These are phyloP conservation scores for Penaeus indicus DNA, from an alignment of 1,140 invertebrate species.

Conservation along the genomic window DNA sequence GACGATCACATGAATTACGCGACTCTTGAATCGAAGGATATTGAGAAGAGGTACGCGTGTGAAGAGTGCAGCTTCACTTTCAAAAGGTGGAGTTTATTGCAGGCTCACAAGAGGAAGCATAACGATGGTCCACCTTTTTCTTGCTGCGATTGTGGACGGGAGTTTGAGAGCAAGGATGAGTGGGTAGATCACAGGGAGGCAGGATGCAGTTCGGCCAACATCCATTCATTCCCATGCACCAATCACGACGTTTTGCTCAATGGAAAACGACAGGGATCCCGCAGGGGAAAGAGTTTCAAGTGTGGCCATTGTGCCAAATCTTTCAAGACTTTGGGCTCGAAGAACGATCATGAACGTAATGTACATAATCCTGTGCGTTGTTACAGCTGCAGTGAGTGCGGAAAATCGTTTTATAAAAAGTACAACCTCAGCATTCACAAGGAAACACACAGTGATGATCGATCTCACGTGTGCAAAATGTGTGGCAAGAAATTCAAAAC, in stretches of 20 bases:
- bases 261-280: background rate
- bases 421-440: conserved; percentile 29
- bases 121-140: conserved; percentile 12
- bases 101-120: conserved; percentile 7
- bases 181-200: conserved; percentile 33
- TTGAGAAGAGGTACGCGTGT: conserved; percentile 1
- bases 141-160: background rate
- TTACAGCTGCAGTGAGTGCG: conserved; percentile 29
- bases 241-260: background rate
- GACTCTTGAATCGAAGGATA: no score
- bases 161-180: conserved; percentile 27
- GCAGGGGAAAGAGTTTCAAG: background rate
- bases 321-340: background rate
- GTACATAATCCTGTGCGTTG: conserved; percentile 8
- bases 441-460: background rate
- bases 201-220: background rate
- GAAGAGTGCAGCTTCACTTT: conserved; percentile 18
- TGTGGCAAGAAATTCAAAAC: conserved; percentile 33
- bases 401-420: conserved; percentile 35
- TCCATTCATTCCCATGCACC: background rate
- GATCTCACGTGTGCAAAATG: conserved; percentile 23
- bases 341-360: conserved; percentile 36
- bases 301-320: conserved; percentile 9
- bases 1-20: no score
- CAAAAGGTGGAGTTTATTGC: background rate